Evolutionary conservation across 2,888 invertebrate genomes (phyloP), one percentile per base, ranked within the genome.

Genomic region (Allolobophora icterica): DNA sequence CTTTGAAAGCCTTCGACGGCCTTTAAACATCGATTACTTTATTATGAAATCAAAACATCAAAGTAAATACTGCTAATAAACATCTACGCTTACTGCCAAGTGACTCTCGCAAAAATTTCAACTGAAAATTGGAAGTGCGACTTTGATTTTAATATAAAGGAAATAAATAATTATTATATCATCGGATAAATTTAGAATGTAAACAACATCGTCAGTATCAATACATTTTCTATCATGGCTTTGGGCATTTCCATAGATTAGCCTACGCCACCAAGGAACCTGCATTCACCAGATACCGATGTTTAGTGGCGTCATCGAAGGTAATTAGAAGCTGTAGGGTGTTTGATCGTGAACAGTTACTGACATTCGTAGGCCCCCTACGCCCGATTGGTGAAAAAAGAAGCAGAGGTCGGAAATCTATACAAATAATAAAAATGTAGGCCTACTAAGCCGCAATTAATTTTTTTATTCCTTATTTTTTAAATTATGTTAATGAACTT

Each of bases 201-300:
- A 71, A 71, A 71, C 71, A 71, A 71, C n/a, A n/a, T 71, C 30
- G 71, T 71, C 71, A 71, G 71, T 71, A n/a, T 71, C 71, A n/a
- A 71, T 71, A 71, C 71, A n/a, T 71, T 71, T 8, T n/a, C 30
- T 0, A n/a, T 71, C 71, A 71, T n/a, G 15, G n/a, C n/a, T n/a
- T n/a, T n/a, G n/a, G n/a, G 8, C n/a, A 71, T 71, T 71, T 71
- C 3, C 71, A 71, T 71, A 30, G 30, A 30, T 30, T 71, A n/a
- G n/a, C n/a, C n/a, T n/a, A n/a, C 71, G 30, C 71, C 3, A 71
- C 71, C 71, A n/a, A 71, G 71, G 8, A n/a, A 8, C 3, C 17
- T 71, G 8, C 15, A 71, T 71, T 71, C 52, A 11, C 1, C 24
- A 71, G 71, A 71, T 71, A 71, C 71, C 71, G 17, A 30, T 71